Evolutionary conservation across 1,140 invertebrate species (phyloP), one percentile per base, ranked within the genome.

Genomic region (Zaprionus nigranus): DNA sequence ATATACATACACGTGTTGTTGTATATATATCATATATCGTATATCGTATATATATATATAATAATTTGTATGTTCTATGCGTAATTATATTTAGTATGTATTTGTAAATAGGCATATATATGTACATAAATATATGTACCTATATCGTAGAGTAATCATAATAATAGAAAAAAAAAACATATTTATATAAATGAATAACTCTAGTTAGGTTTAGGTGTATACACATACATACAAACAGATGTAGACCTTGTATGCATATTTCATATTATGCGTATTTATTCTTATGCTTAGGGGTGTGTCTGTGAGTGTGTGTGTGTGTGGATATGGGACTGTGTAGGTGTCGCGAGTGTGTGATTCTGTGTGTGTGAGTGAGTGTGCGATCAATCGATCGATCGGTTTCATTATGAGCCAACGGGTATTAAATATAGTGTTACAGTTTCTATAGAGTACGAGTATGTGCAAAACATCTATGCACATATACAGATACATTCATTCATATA

Each of bases 71-170:
- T 86, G 83, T 62, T 64, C 72, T 87, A 82, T 66, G 77, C 79
- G 79, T 87, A 87, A 80, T 82, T 77, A 82, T 79, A 76, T 86
- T 68, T 87, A 82, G 67, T 87, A 87, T 82, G 26, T 62, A 56
- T 70, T 53, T 64, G 63, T 81, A 71, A 75, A 71, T 71, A 68
- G 53, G 53, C 64, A 68, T 68, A 61, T 68, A 61, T 58, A 46
- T 46, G 26, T 34, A 71, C 30, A 46, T 68, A 75, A 56, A 75
- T 66, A 68, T 61, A 59, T 38, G 60, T 78, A 78, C 58, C 66
- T 78, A 61, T 61, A 53, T 70, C 59, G 30, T 58, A 69, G 65
- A 54, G 58, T 73, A 59, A 43, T 54, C n/a, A 64, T 57, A 38
- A 75, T 67, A 60, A 59, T 43, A 59, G 51, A 68, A 57, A 69